Percentiles rank a stretch among this genome's conserved stretches.
Evolutionary conservation across 2,888 invertebrate genomes (phyloP).

Genomic region (Frankliniella intonsa): DNA sequence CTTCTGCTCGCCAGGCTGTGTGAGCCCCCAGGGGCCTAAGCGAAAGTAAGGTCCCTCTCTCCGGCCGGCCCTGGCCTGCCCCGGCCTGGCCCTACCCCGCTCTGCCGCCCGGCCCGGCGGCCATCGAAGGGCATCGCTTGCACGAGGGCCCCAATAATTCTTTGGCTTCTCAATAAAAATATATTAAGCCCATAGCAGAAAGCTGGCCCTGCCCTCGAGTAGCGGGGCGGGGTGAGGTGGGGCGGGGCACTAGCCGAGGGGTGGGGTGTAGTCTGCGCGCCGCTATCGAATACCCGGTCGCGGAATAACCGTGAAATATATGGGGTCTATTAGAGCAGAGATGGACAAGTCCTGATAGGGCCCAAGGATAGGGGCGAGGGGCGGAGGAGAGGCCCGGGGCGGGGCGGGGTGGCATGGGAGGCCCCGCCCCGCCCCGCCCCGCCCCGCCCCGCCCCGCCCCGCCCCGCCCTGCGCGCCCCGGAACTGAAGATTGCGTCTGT

Average conservation of each 20-base stretch:
- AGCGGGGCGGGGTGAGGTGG: background rate
- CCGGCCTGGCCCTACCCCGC: background rate
- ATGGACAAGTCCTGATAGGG: background rate
- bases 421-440: too few species aligned
- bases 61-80: background rate
- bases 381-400: background rate
- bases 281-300: conserved; percentile 7
- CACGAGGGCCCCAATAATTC: conserved; percentile 23
- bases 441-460: too few species aligned
- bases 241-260: background rate
- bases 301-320: conserved; percentile 14
- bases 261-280: background rate
- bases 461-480: too few species aligned
- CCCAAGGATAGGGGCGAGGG: background rate
- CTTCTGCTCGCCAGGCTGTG: background rate
- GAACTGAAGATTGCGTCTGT: background rate
- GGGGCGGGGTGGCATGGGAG: too few species aligned
- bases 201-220: background rate
- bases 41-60: background rate
- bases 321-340: conserved; percentile 19
- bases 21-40: background rate
- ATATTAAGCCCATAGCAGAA: conserved; percentile 26
- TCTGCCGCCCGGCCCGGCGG: background rate
- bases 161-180: conserved; percentile 27
- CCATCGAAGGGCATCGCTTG: conserved; percentile 14